Conservation (phyloP, 2,888 invertebrate species). For the Napeogenes inachia region DNA sequence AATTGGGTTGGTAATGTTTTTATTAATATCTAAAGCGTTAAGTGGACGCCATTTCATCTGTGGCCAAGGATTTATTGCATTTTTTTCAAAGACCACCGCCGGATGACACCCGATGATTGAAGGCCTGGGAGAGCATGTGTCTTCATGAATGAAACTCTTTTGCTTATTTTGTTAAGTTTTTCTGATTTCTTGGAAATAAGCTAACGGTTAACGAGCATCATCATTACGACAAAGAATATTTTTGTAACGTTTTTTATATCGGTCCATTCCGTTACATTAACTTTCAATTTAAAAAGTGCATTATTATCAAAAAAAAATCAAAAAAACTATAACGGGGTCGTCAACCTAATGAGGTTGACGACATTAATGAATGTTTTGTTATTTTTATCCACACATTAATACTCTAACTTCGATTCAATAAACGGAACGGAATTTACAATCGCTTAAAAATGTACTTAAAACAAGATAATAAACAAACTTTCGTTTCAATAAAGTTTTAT, state of each 20-base stretch:
- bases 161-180: conserved; percentile 18
- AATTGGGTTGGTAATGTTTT: conserved; percentile 27
- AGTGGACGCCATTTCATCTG: conserved; percentile 28
- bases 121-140: conserved; percentile 41
- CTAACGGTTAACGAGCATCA: conserved; percentile 25
- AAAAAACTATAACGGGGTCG: conserved; percentile 1
- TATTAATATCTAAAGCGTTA: conserved; percentile 30
- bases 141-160: conserved; percentile 38
- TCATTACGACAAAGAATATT: conserved; percentile 19
- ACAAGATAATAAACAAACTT: conserved; percentile 26
- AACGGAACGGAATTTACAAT: conserved; percentile 14
- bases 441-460: conserved; percentile 18
- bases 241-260: conserved; percentile 15
- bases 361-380: neutral
- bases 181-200: conserved; percentile 22
- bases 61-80: conserved; percentile 41
- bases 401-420: conserved; percentile 5
- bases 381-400: conserved; percentile 9
- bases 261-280: conserved; percentile 8
- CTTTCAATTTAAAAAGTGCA: conserved; percentile 2
- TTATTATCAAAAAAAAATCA: neutral
- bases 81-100: conserved; percentile 52
- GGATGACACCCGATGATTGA: conserved; percentile 43
- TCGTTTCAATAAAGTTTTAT: conserved; percentile 29
- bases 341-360: neutral